Evolutionary conservation across 2,888 invertebrate species (phyloP).

Genomic region (Julus scanicus): DNA sequence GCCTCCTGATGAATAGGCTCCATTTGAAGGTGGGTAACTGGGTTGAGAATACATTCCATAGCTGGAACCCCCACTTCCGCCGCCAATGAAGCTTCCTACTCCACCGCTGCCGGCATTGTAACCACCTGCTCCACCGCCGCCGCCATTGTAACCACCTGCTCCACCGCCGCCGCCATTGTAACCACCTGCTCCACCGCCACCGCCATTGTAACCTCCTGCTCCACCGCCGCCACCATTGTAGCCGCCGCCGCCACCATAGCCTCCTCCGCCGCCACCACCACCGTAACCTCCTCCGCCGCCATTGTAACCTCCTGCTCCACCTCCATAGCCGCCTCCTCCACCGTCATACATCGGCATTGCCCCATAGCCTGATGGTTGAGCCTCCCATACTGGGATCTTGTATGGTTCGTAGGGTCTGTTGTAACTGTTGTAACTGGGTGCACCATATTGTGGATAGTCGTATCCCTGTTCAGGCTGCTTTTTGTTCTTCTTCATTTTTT

Average conservation of each 20-base stretch:
- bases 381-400: constrained; percentile 56
- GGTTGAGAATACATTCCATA: constrained; percentile 7
- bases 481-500: constrained; percentile 30
- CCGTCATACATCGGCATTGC: constrained; percentile 43
- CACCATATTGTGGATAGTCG: constrained; percentile 13
- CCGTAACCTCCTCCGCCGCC: neutral
- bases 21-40: neutral
- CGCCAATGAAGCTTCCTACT: neutral
- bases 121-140: neutral
- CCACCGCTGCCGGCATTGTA: neutral
- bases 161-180: neutral
- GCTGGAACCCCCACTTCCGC: neutral
- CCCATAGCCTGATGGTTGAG: constrained; percentile 52
- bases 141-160: neutral
- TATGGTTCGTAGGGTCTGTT: constrained; percentile 20
- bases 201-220: neutral
- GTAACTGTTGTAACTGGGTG: constrained; percentile 36
- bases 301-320: neutral
- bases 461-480: constrained; percentile 24
- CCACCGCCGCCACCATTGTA: neutral
- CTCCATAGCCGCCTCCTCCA: neutral
- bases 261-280: neutral
- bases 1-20: constrained; percentile 36
- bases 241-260: neutral
- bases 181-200: neutral